These are phyloP conservation scores for Phyllotreta cruciferae DNA, from an alignment of 2,888 invertebrate genomes.

Conservation along the genomic window DNA sequence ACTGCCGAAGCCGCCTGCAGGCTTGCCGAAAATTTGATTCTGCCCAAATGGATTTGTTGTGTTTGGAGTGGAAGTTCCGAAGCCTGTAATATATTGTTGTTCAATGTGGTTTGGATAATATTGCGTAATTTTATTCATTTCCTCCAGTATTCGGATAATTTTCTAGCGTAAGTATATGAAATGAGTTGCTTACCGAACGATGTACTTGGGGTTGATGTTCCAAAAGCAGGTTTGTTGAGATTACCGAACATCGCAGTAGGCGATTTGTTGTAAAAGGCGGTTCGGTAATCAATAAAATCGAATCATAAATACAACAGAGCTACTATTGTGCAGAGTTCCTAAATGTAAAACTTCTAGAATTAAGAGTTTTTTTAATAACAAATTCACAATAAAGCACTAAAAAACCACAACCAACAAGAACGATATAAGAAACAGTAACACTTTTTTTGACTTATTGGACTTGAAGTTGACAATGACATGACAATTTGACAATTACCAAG, in stretches of 20 bases:
- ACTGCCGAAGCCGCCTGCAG: constrained; percentile 70
- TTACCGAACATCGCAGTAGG: constrained; percentile 47
- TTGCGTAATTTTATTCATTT: background rate
- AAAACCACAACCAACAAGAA: no score
- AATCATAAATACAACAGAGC: no score
- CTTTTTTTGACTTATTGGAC: background rate
- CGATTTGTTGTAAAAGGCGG: no score
- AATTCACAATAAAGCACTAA: no score
- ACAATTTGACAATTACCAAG: no score
- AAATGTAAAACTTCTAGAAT: no score
- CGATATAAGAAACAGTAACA: no score
- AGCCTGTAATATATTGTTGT: constrained; percentile 39
- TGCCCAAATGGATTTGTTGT: constrained; percentile 53
- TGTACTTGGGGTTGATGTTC: constrained; percentile 53
- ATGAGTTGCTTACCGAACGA: constrained; percentile 56
- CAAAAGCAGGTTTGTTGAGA: constrained; percentile 51
- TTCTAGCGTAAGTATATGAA: background rate
- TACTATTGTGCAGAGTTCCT: no score
- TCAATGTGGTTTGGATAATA: background rate
- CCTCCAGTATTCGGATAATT: background rate
- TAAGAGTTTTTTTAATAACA: no score
- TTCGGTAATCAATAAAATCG: no score
- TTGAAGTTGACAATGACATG: background rate
- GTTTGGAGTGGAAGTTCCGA: constrained; percentile 44
- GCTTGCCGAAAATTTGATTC: constrained; percentile 61